Conservation (phyloP, 2,797 vertebrate genomes). For the Helicolenus hilgendorfi region DNA sequence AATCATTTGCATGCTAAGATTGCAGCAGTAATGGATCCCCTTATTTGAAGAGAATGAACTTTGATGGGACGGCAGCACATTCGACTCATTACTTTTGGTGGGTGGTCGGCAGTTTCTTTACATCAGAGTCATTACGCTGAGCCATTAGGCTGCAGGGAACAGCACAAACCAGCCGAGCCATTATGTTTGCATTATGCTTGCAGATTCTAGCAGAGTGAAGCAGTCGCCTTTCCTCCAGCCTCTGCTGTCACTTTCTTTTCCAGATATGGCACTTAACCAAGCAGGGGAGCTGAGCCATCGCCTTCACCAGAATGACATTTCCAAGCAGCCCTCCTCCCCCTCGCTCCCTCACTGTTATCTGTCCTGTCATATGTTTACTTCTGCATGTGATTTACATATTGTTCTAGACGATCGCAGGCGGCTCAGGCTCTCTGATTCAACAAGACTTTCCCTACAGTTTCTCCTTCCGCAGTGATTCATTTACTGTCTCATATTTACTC, state of each 20-base stretch:
- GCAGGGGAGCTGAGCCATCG: constrained; percentile 33
- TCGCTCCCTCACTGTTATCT: constrained; percentile 2
- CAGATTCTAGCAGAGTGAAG: constrained; percentile 33
- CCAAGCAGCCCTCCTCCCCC: neutral
- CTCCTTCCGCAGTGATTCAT: constrained; percentile 57
- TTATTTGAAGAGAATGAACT: constrained; percentile 39
- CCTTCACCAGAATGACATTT: constrained; percentile 27
- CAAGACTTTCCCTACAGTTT: constrained; percentile 20
- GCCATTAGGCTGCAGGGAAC: constrained; percentile 34
- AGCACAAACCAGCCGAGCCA: neutral
- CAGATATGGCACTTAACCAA: constrained; percentile 38
- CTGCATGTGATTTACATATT: constrained; percentile 62
- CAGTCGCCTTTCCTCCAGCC: constrained; percentile 15
- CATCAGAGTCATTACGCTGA: constrained; percentile 37
- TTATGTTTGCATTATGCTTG: constrained; percentile 44
- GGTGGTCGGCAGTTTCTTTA: constrained; percentile 40
- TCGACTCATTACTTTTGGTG: constrained; percentile 44
- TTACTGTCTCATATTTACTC: constrained; percentile 67
- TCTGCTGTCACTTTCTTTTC: constrained; percentile 37
- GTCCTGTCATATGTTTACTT: constrained; percentile 57
- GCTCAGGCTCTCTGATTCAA: constrained; percentile 33
- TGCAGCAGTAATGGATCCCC: constrained; percentile 26
- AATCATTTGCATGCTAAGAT: constrained; percentile 26
- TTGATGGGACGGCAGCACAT: constrained; percentile 41
- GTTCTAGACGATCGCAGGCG: constrained; percentile 33